A percentile compares a stretch with the other conserved stretches of the same genome.
Evolutionary conservation across 1,140 invertebrate species (phyloP).

Genomic region (Mesaphorura yosii): DNA sequence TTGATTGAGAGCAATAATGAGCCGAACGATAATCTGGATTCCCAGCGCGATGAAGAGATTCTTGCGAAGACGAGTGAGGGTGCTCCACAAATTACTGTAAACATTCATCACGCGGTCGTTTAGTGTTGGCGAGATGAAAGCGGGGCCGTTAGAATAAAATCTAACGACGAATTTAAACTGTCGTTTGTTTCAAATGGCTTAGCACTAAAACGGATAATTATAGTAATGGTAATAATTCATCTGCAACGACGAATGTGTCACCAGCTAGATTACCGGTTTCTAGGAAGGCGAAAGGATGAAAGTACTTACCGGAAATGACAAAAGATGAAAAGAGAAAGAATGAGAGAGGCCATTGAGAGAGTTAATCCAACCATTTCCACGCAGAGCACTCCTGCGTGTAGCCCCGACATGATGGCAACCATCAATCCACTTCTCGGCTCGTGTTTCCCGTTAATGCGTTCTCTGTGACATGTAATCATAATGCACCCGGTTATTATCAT

Average conservation of each 20-base stretch:
- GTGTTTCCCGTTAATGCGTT: too few relatives aligned
- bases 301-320: constrained; percentile 40
- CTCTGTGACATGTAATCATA: too few relatives aligned
- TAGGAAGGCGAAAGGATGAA: neutral
- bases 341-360: constrained; percentile 39
- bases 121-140: constrained; percentile 10
- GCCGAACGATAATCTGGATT: constrained; percentile 42
- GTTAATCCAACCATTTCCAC: constrained; percentile 43
- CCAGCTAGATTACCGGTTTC: neutral
- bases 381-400: too few relatives aligned
- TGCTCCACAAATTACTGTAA: constrained; percentile 42
- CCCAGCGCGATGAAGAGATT: constrained; percentile 45
- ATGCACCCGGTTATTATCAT: too few relatives aligned
- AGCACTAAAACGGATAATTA: neutral
- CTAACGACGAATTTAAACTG: neutral
- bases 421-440: too few relatives aligned
- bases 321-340: constrained; percentile 42
- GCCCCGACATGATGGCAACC: too few relatives aligned
- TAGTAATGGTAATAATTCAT: neutral
- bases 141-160: neutral
- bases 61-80: constrained; percentile 44
- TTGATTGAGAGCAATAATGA: constrained; percentile 44
- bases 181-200: neutral
- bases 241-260: neutral
- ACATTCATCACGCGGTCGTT: too few relatives aligned